Conservation (phyloP, 1,140 invertebrate species). For the Zaprionus taronus region DNA sequence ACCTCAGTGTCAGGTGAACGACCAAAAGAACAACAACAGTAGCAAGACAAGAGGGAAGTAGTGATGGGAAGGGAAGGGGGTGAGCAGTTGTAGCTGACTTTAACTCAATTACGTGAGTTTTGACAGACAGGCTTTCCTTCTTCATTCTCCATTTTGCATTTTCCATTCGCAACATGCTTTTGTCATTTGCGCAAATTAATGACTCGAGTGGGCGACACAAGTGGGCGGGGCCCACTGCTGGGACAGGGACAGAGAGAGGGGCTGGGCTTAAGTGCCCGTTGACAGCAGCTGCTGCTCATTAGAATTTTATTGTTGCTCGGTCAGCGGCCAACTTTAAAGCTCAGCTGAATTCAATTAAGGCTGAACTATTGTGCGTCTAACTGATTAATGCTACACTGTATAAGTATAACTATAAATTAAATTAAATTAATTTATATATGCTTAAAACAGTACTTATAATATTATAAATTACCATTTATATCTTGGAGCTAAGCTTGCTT, state of each 20-base stretch:
- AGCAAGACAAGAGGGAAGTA: neutral
- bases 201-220: conserved; percentile 44
- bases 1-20: conserved; percentile 60
- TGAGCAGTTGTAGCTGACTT: conserved; percentile 66
- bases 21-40: conserved; percentile 5
- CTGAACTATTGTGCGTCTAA: neutral
- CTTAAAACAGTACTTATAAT: neutral
- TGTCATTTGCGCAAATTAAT: conserved; percentile 80
- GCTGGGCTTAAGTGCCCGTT: conserved; percentile 13
- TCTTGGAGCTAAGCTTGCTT: neutral
- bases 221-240: neutral
- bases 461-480: neutral
- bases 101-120: conserved; percentile 68
- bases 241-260: neutral
- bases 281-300: conserved; percentile 29
- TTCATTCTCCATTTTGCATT: conserved; percentile 23
- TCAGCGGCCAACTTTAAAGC: neutral
- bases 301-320: conserved; percentile 15
- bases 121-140: conserved; percentile 58
- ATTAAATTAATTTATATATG: neutral
- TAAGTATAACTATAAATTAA: neutral
- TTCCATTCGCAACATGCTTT: conserved; percentile 81
- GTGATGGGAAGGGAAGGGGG: neutral
- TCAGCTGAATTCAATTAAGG: neutral
- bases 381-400: neutral